Conservation (phyloP, 1,140 invertebrate genomes). For the Drosophila bocki region DNA sequence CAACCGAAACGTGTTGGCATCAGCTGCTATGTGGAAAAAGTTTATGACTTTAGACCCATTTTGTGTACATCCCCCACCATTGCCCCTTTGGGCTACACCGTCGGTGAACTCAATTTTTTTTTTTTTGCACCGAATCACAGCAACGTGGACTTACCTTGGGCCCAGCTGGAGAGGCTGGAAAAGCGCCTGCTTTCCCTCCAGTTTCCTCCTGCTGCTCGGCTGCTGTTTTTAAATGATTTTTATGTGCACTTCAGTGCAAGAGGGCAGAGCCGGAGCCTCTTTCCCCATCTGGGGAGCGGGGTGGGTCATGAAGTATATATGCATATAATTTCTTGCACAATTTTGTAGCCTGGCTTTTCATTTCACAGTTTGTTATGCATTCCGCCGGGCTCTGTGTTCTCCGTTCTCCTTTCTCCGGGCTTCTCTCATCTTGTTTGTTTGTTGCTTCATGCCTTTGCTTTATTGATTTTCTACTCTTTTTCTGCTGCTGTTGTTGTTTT, state of each 20-base stretch:
- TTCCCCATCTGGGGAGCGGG: not conserved
- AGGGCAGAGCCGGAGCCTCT: slow-evolving; percentile 7
- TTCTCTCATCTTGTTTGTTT: slow-evolving; percentile 54
- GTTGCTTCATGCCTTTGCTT: slow-evolving; percentile 53
- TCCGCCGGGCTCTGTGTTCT: slow-evolving; percentile 23
- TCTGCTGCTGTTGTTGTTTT: slow-evolving; percentile 5
- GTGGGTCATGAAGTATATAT: slow-evolving; percentile 32
- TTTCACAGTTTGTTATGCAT: slow-evolving; percentile 60
- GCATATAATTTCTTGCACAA: slow-evolving; percentile 70
- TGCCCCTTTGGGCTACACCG: not conserved
- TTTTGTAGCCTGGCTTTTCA: slow-evolving; percentile 57
- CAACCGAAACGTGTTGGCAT: slow-evolving; percentile 65
- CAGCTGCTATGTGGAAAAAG: slow-evolving; percentile 79
- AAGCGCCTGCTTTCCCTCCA: slow-evolving; percentile 26
- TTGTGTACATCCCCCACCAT: slow-evolving; percentile 55
- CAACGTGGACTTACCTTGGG: slow-evolving; percentile 62
- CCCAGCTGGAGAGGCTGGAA: slow-evolving; percentile 40
- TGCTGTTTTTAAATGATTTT: slow-evolving; percentile 81
- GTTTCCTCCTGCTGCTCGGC: slow-evolving; percentile 22
- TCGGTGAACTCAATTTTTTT: slow-evolving; percentile 62
- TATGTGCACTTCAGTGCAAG: slow-evolving; percentile 74
- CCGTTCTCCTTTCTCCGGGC: slow-evolving; percentile 25
- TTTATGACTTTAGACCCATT: slow-evolving; percentile 83
- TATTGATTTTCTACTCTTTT: slow-evolving; percentile 51
- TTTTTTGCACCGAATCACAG: slow-evolving; percentile 57